phyloP scores from a whole-genome alignment of 1,140 invertebrate species.

The Oryctes rhinoceros region DNA sequence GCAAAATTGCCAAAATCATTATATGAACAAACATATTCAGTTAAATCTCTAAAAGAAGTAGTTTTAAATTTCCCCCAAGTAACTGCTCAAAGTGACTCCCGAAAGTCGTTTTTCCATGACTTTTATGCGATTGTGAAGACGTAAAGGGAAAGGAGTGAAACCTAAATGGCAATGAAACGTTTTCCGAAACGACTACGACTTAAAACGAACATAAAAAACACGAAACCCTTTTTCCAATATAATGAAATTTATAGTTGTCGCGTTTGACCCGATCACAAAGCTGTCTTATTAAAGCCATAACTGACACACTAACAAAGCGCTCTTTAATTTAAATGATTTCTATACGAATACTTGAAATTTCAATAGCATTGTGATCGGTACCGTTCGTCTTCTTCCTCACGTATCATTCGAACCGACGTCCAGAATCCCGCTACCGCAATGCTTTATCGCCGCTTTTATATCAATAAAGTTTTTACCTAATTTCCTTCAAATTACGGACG shows the following conservation, averaged over 20 bases:
- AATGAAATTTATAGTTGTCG: constrained; percentile 19
- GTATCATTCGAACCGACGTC: neutral
- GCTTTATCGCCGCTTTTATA: constrained; percentile 1
- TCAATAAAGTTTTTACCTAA: constrained; percentile 35
- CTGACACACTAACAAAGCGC: constrained; percentile 33
- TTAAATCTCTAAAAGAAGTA: too few relatives aligned
- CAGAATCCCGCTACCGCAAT: constrained; percentile 4
- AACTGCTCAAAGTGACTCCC: too few relatives aligned
- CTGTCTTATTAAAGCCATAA: constrained; percentile 34
- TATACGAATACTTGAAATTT: constrained; percentile 33
- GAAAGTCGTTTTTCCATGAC: too few relatives aligned
- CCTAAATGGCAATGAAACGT: neutral
- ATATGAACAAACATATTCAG: too few relatives aligned
- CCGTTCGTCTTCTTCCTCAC: neutral
- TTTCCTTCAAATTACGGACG: constrained; percentile 27
- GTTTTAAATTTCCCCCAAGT: too few relatives aligned
- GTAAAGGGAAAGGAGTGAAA: neutral
- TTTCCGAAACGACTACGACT: neutral
- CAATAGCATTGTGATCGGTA: constrained; percentile 28
- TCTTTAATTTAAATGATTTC: constrained; percentile 33
- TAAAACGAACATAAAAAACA: neutral
- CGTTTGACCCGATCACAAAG: constrained; percentile 11
- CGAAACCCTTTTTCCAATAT: constrained; percentile 17
- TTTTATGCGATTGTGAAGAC: too few relatives aligned
- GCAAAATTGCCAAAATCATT: too few relatives aligned